Percentiles rank a stretch among this genome's conserved stretches.
These are phyloP conservation scores for Eolophus roseicapilla DNA, from an alignment of 2,113 vertebrate species.

Conservation along the genomic window DNA sequence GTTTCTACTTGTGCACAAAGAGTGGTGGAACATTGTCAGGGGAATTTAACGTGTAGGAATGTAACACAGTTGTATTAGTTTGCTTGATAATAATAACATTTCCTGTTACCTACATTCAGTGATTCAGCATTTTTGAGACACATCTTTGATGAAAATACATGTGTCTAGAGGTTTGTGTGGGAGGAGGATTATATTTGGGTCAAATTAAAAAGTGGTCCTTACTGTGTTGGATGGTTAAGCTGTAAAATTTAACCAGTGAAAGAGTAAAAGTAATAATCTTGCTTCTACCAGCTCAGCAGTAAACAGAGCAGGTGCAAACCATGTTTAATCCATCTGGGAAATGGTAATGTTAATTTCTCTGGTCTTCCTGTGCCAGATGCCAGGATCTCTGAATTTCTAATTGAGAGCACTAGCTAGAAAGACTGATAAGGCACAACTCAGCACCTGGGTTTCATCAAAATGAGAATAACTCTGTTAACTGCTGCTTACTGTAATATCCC, in stretches of 20 bases:
- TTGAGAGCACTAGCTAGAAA: background rate
- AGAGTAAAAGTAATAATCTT: background rate
- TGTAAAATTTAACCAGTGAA: background rate
- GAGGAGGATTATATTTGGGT: background rate
- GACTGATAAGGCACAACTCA: background rate
- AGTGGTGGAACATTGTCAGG: background rate
- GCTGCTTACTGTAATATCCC: background rate
- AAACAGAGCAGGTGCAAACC: conserved; percentile 46
- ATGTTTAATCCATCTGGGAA: conserved; percentile 56
- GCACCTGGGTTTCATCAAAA: background rate
- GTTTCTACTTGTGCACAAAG: background rate
- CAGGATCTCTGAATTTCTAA: conserved; percentile 3
- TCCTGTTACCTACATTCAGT: background rate
- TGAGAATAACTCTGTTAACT: conserved; percentile 4
- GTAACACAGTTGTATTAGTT: background rate
- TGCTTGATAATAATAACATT: background rate
- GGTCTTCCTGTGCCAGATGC: conserved; percentile 29
- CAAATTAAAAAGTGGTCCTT: background rate
- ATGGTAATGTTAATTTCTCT: background rate
- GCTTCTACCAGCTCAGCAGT: conserved; percentile 42
- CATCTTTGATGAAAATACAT: background rate
- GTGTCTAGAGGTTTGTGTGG: background rate
- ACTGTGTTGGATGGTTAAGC: background rate
- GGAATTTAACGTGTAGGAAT: background rate
- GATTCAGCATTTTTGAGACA: background rate